phyloP scores from a whole-genome alignment of 2,113 vertebrate species.

The Centrocercus urophasianus region DNA sequence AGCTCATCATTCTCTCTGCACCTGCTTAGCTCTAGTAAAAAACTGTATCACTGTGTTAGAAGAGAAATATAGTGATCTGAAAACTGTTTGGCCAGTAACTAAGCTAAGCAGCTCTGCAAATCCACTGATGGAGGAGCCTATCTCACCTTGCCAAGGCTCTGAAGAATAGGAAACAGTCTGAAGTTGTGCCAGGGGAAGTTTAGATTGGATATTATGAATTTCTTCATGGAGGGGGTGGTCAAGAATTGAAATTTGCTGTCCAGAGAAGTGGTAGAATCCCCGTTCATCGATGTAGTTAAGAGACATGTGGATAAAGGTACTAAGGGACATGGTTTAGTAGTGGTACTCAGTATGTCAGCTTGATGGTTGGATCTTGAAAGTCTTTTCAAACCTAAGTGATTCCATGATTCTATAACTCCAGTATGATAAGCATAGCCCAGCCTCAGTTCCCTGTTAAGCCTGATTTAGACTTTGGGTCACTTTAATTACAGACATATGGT shows the following conservation, averaged over 20 bases:
- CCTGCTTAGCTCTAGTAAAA: not conserved
- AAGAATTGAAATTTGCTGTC: not conserved
- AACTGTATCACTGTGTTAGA: not conserved
- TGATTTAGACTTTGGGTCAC: not conserved
- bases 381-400: not conserved
- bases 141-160: not conserved
- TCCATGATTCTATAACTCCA: not conserved
- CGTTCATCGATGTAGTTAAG: not conserved
- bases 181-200: not conserved
- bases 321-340: not conserved
- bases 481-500: not conserved
- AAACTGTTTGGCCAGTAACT: not conserved
- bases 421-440: accelerated
- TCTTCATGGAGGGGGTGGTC: not conserved
- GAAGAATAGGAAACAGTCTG: not conserved
- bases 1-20: not conserved
- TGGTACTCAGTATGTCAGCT: not conserved
- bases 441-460: not conserved
- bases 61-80: not conserved
- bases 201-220: not conserved
- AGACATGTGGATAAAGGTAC: not conserved
- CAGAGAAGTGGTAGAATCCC: not conserved
- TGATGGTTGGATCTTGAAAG: not conserved
- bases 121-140: not conserved
- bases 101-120: not conserved